A percentile compares a stretch with the other conserved stretches of the same genome.
phyloP scores from a whole-genome alignment of 2,797 vertebrate species.

The Ctenosaura bakeri region DNA sequence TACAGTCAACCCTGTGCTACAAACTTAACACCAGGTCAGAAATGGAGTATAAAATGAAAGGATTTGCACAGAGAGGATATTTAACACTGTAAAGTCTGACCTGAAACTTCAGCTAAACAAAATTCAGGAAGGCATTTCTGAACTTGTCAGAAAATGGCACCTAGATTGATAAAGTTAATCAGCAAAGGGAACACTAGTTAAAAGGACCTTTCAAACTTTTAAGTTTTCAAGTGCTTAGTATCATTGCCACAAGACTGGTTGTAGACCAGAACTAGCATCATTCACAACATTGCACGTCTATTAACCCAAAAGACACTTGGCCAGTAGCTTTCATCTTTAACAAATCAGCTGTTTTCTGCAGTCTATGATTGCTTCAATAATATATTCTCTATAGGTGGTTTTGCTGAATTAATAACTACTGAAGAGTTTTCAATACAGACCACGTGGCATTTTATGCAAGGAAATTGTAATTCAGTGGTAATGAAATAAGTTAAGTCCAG shows the following conservation, averaged over 20 bases:
- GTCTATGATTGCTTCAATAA: background rate
- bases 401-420: constrained; percentile 10
- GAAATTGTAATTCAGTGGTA: background rate
- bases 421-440: background rate
- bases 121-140: background rate
- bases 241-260: background rate
- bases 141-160: constrained; percentile 3
- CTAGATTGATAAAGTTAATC: background rate
- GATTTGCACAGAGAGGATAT: background rate
- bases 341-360: background rate
- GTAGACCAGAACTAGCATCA: constrained; percentile 8
- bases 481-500: background rate
- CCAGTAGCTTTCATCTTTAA: background rate
- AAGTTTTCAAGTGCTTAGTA: background rate
- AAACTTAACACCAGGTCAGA: constrained; percentile 18
- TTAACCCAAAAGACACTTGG: background rate
- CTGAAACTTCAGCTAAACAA: background rate
- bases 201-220: background rate
- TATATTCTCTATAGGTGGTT: background rate
- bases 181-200: background rate
- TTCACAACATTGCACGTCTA: background rate
- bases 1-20: background rate
- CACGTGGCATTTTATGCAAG: background rate
- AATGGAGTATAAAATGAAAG: constrained; percentile 24
- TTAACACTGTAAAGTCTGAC: background rate